A percentile compares a stretch with the other conserved stretches of the same genome.
phyloP scores from a whole-genome alignment of 2,888 invertebrate genomes.

The Stenurella melanura region DNA sequence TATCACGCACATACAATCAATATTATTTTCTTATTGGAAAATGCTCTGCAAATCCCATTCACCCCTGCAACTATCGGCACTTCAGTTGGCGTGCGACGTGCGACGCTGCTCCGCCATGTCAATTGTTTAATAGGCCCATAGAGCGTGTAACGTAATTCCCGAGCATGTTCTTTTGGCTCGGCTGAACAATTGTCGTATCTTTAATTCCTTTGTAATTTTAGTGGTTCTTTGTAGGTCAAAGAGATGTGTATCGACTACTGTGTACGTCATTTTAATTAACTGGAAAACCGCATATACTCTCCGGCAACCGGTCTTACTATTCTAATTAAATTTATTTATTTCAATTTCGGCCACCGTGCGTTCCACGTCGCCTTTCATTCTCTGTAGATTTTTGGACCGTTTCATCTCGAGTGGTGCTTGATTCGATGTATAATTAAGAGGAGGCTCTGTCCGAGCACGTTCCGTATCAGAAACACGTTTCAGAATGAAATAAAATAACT shows the following conservation, averaged over 20 bases:
- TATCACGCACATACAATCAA: too few species aligned
- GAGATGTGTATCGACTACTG: slow-evolving; percentile 21
- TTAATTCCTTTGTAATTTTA: slow-evolving; percentile 29
- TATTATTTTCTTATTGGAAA: too few species aligned
- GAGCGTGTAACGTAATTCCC: slow-evolving; percentile 9
- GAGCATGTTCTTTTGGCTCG: not conserved
- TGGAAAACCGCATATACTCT: slow-evolving; percentile 12
- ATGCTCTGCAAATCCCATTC: too few species aligned
- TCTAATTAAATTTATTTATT: slow-evolving; percentile 27
- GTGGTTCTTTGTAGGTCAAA: slow-evolving; percentile 12
- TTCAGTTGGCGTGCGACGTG: not conserved
- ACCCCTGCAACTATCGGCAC: too few species aligned
- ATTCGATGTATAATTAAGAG: not conserved
- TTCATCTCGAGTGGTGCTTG: not conserved
- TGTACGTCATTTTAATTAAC: slow-evolving; percentile 26
- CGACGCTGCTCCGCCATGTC: not conserved
- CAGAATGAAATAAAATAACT: not conserved
- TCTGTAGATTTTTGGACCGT: not conserved
- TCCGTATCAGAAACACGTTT: slow-evolving; percentile 1
- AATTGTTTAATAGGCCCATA: slow-evolving; percentile 12
- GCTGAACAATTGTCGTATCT: slow-evolving; percentile 17
- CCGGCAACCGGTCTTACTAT: not conserved
- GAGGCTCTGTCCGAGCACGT: not conserved
- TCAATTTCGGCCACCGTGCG: not conserved
- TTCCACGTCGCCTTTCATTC: not conserved